Evolutionary conservation across 1,140 invertebrate genomes (phyloP), one percentile per base, ranked within the genome.

Genomic region (Cryptotermes secundus): DNA sequence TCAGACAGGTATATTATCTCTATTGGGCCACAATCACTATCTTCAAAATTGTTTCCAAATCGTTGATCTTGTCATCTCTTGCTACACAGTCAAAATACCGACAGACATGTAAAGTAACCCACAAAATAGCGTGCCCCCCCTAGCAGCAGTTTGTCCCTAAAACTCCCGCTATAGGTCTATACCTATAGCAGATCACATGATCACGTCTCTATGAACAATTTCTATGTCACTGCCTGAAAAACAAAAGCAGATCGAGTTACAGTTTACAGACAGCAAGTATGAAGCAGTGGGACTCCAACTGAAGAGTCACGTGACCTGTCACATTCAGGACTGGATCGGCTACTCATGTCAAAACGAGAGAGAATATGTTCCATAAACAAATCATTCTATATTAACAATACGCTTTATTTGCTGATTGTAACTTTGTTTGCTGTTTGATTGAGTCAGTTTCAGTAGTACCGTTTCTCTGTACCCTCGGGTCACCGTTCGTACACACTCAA

Each of bases 371-470:
- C 59, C n/a, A n/a, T 72, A 72, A 72, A 72, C 59, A 72, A 72
- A 72, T 72, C 59, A 72, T 72, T 72, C 59, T 31, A 72, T 72
- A 72, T 72, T 72, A 72, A 72, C 59, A 72, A 72, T 72, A 72
- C 59, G 6, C 31, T 72, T 72, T 72, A 72, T 72, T 72, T 31
- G 59, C 59, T 31, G 59, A 72, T 72, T 72, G 26, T 72, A 72
- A 72, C n/a, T 72, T 72, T n/a, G 59, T 72, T 72, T 72, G n/a
- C 59, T 72, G n/a, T 72, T 72, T 72, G 26, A 72, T 31, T 1
- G n/a, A 72, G 59, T n/a, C 59, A n/a, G 9, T 59, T 59, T 59
- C 53, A 59, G 59, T 31, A n/a, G 4, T n/a, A 38, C 45, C 3
- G 0, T 0, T n/a, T 72, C n/a, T 26, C 59, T 72, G 59, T n/a